Base-by-base conservation (phyloP, 2,113 vertebrate species). In the Myocastor coypus region DNA sequence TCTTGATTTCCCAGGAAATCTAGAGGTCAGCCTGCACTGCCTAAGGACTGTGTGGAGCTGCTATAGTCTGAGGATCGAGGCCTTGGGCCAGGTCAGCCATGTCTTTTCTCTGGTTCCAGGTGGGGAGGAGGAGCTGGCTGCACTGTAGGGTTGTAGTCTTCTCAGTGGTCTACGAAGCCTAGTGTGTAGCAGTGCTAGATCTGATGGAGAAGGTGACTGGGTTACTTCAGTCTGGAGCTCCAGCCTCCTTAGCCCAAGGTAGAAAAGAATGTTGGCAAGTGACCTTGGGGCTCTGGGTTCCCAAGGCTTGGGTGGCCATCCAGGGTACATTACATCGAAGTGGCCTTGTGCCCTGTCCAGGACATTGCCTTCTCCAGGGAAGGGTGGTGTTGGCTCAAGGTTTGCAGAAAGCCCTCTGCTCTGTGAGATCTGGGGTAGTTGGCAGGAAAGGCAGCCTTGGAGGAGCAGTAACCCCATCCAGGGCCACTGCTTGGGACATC, bases 361-460 rank as follows among this genome's bases (percentile, higher is more conserved):
- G 63, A 13, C 1, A 4, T 40, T 86, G 30, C 42, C 63, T 50
- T 11, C 63, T 46, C 57, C 22, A 2, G 1, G 19, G 66, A 5
- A 5, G 73, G 20, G 1, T 0, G n/a, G 32, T 8, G 0, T 3
- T 32, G 7, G 30, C 50, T 22, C 3, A 3, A 63, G 0, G 0
- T 75, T 52, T 52, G 24, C 11, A 16, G 16, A 64, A 40, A 85
- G 63, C 34, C 46, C 28, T 78, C 84, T 28, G 52, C 37, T 24
- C 20, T n/a, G 46, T 75, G 73, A 75, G 40, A 46, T 5, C 40
- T 42, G 71, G 71, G 37, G 71, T 26, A 46, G 40, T 8, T 77
- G 40, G 24, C 73, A 77, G 73, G 42, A 42, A 77, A 14, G 40
- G 40, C 11, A 6, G 16, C 71, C 61, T 40, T 16, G 7, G 20